A percentile compares a stretch with the other conserved stretches of the same genome.
Evolutionary conservation across 2,113 vertebrate species (phyloP).

Genomic region (Mohoua ochrocephala): DNA sequence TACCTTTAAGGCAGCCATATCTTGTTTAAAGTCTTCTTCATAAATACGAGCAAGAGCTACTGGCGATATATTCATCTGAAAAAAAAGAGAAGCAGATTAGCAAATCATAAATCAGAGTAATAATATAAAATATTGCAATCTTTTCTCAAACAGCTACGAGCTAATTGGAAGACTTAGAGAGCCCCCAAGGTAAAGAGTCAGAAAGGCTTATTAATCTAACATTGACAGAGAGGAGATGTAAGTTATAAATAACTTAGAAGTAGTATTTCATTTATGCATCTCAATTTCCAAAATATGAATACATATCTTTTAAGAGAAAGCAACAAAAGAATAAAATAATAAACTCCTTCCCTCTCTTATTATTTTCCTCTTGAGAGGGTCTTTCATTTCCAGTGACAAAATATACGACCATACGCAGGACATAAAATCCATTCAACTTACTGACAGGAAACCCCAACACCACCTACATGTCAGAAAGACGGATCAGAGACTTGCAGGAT

Average conservation of each 20-base stretch:
- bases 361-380: neutral
- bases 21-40: constrained; percentile 93
- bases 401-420: neutral
- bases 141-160: constrained; percentile 8
- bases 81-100: neutral
- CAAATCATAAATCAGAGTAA: constrained; percentile 14
- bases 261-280: neutral
- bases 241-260: neutral
- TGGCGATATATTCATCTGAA: constrained; percentile 82
- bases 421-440: neutral
- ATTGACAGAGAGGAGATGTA: neutral
- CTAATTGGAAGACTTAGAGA: neutral
- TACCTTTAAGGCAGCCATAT: constrained; percentile 91
- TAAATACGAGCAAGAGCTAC: constrained; percentile 78
- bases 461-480: neutral
- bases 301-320: neutral
- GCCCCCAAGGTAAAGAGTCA: neutral
- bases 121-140: neutral
- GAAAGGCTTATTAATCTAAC: constrained; percentile 2
- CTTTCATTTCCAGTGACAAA: neutral
- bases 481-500: neutral
- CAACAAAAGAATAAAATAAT: neutral
- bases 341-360: neutral
- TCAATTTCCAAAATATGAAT: neutral
- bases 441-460: neutral